Percentiles rank a stretch among this genome's conserved stretches.
Evolutionary conservation across 2,888 invertebrate species (phyloP).

Genomic region (Amblyjoppa fuscipennis): DNA sequence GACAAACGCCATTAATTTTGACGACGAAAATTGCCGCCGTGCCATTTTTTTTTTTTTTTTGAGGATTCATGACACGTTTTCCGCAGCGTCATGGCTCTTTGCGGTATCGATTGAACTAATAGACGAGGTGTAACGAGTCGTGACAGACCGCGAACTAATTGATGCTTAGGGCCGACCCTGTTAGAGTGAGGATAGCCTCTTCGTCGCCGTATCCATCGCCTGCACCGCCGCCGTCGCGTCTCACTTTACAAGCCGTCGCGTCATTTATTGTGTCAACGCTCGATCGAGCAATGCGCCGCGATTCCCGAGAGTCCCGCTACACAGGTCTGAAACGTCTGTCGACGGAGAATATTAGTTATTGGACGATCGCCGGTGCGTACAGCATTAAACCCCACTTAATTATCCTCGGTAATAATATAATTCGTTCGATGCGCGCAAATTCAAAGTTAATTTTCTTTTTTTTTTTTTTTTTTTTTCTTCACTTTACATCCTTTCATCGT

Average conservation of each 20-base stretch:
- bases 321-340: background rate
- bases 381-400: conserved; percentile 25
- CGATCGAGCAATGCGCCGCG: conserved; percentile 32
- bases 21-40: conserved; percentile 10
- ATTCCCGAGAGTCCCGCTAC: background rate
- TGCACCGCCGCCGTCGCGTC: background rate
- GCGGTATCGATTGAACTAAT: conserved; percentile 44
- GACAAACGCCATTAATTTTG: background rate
- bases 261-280: conserved; percentile 55
- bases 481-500: conserved; percentile 28
- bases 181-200: conserved; percentile 8
- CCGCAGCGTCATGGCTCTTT: conserved; percentile 6
- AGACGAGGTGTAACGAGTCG: conserved; percentile 58
- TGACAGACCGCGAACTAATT: conserved; percentile 63
- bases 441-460: background rate
- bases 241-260: conserved; percentile 44
- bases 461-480: conserved; percentile 3
- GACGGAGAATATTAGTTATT: conserved; percentile 24
- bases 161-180: conserved; percentile 43
- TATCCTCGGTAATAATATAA: conserved; percentile 26
- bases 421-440: conserved; percentile 11
- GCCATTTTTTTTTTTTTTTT: background rate
- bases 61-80: conserved; percentile 27
- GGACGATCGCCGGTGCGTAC: background rate
- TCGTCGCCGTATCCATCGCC: conserved; percentile 7